Base-by-base conservation (phyloP, 1,140 invertebrate genomes). In the Pteromalus puparum region DNA sequence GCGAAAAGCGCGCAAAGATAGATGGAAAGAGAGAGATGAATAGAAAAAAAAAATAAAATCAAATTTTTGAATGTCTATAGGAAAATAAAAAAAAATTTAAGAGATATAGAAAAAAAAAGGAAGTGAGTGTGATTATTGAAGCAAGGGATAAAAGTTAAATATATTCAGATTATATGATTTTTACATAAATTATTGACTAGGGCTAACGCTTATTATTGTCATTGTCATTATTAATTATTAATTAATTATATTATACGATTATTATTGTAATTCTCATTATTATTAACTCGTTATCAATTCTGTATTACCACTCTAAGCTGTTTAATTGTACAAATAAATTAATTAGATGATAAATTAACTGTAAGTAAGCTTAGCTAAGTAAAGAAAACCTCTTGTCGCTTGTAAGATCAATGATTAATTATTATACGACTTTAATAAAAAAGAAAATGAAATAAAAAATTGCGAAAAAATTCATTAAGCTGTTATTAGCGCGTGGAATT, bases 241-340 rank as follows among this genome's bases (percentile, higher is more conserved):
- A 82, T 74, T 82, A 82, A 75, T 34, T 77, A 77, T 77, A 77
- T 83, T 81, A 42, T 42, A 87, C 83, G 79, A 86, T 88, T 89
- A 89, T 84, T 88, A 88, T 85, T 86, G 78, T 87, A 83, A 83
- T 87, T 86, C 85, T 90, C 81, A 86, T 86, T 86, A 87, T 87
- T 86, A 82, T 86, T 85, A 87, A 86, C 85, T 88, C 86, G 87
- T 89, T 88, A 88, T 87, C 75, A 46, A 88, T 88, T 89, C 81
- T 65, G 80, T 87, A 88, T 88, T 88, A 87, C 84, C 85, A 85
- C 38, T 81, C 53, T 87, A 86, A 82, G 83, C 81, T 88, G 83
- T 87, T 87, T 86, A 65, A 87, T 86, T 88, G 89, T 90, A 90
- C 85, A 89, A 89, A 89, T 79, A 28, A 85, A 86, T 86, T 73